A percentile compares a stretch with the other conserved stretches of the same genome.
Evolutionary conservation across 2,113 vertebrate genomes (phyloP).

Genomic region (Falcunculus frontatus): DNA sequence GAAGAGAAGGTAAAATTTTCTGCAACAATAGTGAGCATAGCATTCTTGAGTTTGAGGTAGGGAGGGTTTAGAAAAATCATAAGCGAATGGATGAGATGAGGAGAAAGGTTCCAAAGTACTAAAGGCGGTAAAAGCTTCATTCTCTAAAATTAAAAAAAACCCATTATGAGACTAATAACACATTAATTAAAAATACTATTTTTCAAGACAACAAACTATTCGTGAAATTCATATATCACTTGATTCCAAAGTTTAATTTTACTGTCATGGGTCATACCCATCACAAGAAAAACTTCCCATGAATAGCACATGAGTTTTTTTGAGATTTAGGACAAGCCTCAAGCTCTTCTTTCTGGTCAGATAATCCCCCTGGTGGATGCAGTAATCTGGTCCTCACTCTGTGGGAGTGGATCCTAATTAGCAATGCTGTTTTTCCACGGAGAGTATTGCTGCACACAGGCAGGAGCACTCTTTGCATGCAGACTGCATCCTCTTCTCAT

Average conservation of each 20-base stretch:
- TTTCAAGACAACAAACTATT: not conserved
- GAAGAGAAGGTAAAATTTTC: not conserved
- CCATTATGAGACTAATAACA: not conserved
- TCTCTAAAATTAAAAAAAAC: not conserved
- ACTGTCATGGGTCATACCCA: not conserved
- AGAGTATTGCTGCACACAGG: not conserved
- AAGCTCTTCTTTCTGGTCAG: not conserved
- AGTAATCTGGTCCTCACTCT: rapidly evolving
- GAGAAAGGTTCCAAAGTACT: not conserved
- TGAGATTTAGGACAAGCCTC: not conserved
- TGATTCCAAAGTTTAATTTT: not conserved
- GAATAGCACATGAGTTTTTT: not conserved
- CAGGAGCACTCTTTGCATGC: not conserved
- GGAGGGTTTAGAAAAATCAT: not conserved
- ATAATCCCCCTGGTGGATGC: not conserved
- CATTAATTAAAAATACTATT: not conserved
- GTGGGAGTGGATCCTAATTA: not conserved
- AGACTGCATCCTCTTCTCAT: not conserved
- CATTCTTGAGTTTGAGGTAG: not conserved
- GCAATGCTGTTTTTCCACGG: rapidly evolving
- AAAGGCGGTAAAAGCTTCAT: not conserved
- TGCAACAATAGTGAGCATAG: not conserved
- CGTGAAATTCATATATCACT: not conserved
- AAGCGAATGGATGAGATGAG: not conserved
- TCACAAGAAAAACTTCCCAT: not conserved